phyloP scores from a whole-genome alignment of 2,113 vertebrate species.

The Collichthys lucidus region DNA sequence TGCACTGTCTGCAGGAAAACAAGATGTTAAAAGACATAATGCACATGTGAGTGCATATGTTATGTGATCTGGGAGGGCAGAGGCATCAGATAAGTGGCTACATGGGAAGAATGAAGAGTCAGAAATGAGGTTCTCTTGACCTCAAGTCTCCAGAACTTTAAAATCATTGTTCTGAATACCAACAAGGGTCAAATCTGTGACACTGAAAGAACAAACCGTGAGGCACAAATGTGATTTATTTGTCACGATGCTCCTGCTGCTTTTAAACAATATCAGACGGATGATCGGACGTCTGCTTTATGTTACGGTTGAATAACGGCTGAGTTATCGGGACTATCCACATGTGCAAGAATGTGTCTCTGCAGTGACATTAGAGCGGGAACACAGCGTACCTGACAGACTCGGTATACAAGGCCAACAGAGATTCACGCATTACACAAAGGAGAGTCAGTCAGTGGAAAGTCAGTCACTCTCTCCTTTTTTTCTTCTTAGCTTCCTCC shows the following conservation, averaged over 20 bases:
- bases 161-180: not conserved
- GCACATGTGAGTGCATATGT: not conserved
- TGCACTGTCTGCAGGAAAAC: no score
- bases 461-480: no score
- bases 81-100: not conserved
- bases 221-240: not conserved
- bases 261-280: not conserved
- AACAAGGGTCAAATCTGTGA: not conserved
- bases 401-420: not conserved
- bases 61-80: not conserved
- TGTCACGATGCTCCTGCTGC: not conserved
- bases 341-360: not conserved
- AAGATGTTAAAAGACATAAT: not conserved
- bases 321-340: not conserved
- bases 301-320: not conserved
- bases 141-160: not conserved
- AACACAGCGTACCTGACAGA: not conserved
- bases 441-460: no score
- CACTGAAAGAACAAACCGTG: not conserved
- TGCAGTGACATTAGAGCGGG: slow-evolving; percentile 2
- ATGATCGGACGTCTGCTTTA: not conserved
- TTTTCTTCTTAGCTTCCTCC: no score
- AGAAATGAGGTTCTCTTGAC: not conserved
- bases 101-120: not conserved
- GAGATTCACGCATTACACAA: not conserved